These are phyloP conservation scores for Melanotaenia maccullochi DNA, from an alignment of 2,797 vertebrate species.

Conservation along the genomic window DNA sequence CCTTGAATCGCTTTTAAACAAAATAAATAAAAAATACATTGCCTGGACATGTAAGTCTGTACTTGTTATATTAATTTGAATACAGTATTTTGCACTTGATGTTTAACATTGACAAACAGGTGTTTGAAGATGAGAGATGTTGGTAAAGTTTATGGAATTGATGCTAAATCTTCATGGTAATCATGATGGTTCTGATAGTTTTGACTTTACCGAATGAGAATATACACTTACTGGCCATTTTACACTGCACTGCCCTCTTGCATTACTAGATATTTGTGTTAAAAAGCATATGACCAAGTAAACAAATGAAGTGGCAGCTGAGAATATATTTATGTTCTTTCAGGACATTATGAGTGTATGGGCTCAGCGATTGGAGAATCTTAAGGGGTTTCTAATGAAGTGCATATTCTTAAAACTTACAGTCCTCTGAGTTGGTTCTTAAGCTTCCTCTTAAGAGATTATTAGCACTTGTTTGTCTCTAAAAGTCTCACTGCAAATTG, in stretches of 20 bases:
- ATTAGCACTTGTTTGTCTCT: not conserved
- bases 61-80: too few relatives aligned
- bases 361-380: not conserved
- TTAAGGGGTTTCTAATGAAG: not conserved
- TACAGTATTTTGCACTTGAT: too few relatives aligned
- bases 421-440: not conserved
- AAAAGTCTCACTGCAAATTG: not conserved
- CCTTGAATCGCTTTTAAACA: not conserved
- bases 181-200: not conserved
- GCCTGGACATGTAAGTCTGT: too few relatives aligned
- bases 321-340: not conserved
- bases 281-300: not conserved
- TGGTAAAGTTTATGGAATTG: slow-evolving; percentile 1
- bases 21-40: too few relatives aligned
- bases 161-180: not conserved
- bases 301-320: too few relatives aligned
- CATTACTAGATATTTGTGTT: too few relatives aligned
- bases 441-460: not conserved
- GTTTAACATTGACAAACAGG: not conserved
- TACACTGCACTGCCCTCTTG: too few relatives aligned
- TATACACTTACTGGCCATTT: not conserved
- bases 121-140: not conserved
- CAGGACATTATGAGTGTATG: not conserved
- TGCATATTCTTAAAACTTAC: not conserved
- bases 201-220: not conserved